Evolutionary conservation across 2,113 vertebrate species (phyloP), one percentile per base, ranked within the genome.

Genomic region (Monopterus albus): DNA sequence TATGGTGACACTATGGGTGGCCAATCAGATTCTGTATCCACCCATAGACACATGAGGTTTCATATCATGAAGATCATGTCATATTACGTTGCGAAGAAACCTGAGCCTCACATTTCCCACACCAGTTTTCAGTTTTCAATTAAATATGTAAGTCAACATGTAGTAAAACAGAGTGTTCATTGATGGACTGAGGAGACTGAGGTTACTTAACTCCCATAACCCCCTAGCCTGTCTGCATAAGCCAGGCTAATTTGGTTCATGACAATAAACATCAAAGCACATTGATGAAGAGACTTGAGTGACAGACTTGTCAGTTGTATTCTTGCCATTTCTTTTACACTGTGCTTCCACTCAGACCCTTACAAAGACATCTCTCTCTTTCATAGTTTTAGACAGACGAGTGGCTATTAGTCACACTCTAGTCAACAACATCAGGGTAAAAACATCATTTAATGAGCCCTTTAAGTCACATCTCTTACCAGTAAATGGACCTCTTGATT

Each of bases 121-220:
- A 9, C 21, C 28, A 72, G 51, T 43, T 53, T 52, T 65, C 39
- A 75, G 6, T n/a, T n/a, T n/a, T n/a, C n/a, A n/a, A n/a, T n/a
- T 68, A 66, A 57, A 31, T 17, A 12, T 43, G 26, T 28, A 18
- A 31, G 47, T 49, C 31, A 93, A 90, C 89, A 91, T 81, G 93
- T 68, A 78, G 66, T 18, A 60, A 62, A 78, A 51, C 25, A 39
- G 58, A 38, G 55, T 6, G 33, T 45, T 55, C 53, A 46, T 12
- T 61, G 66, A 86, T 81, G 74, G 57, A 81, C 23, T 15, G 70
- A 64, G 67, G 62, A 71, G 73, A 81, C 72, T 36, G 62, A 18
- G 18, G 65, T 60, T 1, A 56, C 71, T 81, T 75, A 77, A 72
- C 45, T 82, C 58, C 26, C 43, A 71, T 84, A 84, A 89, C 84